Evolutionary conservation across 1,140 invertebrate species (phyloP).

Genomic region (Hyphantria cunea): DNA sequence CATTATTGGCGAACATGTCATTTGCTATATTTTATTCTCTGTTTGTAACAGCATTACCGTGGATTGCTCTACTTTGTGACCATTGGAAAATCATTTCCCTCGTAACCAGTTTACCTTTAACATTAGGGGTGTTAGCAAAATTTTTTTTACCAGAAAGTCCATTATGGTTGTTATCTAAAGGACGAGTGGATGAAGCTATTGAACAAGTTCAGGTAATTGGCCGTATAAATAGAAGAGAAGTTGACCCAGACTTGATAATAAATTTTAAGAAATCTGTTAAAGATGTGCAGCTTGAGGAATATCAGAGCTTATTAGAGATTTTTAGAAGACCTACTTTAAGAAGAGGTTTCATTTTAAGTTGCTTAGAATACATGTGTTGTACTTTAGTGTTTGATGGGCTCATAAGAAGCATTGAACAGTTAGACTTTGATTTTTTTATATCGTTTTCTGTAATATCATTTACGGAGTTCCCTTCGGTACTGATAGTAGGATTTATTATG

Average conservation of each 20-base stretch:
- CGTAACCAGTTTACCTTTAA: constrained; percentile 78
- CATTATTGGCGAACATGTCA: constrained; percentile 83
- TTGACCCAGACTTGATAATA: constrained; percentile 56
- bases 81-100: constrained; percentile 87
- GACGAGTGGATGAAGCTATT: constrained; percentile 84
- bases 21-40: constrained; percentile 85
- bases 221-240: constrained; percentile 58
- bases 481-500: constrained; percentile 43
- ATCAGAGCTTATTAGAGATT: constrained; percentile 47
- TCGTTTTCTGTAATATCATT: constrained; percentile 37
- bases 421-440: constrained; percentile 39
- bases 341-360: constrained; percentile 57
- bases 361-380: constrained; percentile 62
- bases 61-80: constrained; percentile 85
- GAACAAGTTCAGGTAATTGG: constrained; percentile 78
- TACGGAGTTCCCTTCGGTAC: constrained; percentile 46
- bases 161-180: constrained; percentile 86
- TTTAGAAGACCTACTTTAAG: constrained; percentile 50
- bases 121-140: constrained; percentile 64
- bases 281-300: constrained; percentile 33
- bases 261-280: constrained; percentile 49
- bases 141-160: constrained; percentile 88
- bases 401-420: constrained; percentile 42
- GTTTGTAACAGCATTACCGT: constrained; percentile 84
- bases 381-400: constrained; percentile 47